A percentile compares a stretch with the other conserved stretches of the same genome.
phyloP scores from a whole-genome alignment of 2,888 invertebrate species.

The Ennomos quercinarius region DNA sequence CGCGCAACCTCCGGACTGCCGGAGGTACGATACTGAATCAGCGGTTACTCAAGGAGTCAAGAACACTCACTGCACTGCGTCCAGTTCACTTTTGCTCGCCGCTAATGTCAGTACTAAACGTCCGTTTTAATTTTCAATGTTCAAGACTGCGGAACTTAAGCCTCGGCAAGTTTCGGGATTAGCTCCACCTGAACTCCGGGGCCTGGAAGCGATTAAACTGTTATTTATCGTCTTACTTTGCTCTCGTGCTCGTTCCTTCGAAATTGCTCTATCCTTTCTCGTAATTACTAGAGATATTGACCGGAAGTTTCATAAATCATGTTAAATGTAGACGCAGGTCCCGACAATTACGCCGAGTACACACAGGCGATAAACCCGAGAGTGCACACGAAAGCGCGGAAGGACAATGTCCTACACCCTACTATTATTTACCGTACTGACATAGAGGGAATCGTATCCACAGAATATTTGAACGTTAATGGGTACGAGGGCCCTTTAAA shows the following conservation, averaged over 20 bases:
- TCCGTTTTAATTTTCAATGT: conserved; percentile 39
- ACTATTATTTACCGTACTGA: conserved; percentile 50
- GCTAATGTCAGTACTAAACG: conserved; percentile 14
- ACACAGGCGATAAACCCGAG: conserved; percentile 32
- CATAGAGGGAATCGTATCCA: conserved; percentile 58
- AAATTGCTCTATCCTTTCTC: conserved; percentile 30
- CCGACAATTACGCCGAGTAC: conserved; percentile 34
- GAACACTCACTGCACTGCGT: background rate
- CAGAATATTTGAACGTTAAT: conserved; percentile 18
- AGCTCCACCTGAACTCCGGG: conserved; percentile 41
- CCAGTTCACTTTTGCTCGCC: conserved; percentile 4
- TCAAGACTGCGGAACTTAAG: conserved; percentile 42
- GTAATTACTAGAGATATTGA: conserved; percentile 37
- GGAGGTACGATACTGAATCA: conserved; percentile 55
- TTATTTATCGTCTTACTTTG: conserved; percentile 56
- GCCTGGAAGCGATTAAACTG: conserved; percentile 63
- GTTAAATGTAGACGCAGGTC: conserved; percentile 29
- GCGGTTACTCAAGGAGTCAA: conserved; percentile 12
- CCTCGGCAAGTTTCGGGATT: conserved; percentile 44
- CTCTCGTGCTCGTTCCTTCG: conserved; percentile 47
- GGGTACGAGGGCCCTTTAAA: conserved; percentile 46
- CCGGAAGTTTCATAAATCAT: conserved; percentile 42
- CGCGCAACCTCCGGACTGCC: conserved; percentile 64
- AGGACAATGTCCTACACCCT: conserved; percentile 72
- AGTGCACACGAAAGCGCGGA: conserved; percentile 51